Base-by-base conservation (phyloP, 2,888 invertebrate species). In the Lasioglossum figueresi region DNA sequence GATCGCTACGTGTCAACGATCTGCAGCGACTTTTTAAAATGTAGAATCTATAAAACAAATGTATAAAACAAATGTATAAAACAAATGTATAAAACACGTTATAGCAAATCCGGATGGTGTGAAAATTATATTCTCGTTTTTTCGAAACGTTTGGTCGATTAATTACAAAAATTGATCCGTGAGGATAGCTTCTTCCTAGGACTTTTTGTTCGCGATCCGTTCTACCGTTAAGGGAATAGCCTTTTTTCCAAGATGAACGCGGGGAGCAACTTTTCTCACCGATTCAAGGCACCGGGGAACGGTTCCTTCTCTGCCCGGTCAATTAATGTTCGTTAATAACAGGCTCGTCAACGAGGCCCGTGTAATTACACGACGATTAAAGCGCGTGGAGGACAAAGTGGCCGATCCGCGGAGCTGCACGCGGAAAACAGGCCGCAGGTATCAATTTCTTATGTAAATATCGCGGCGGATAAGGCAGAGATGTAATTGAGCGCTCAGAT, bases 371-470 rank as follows among this genome's bases (percentile, higher is more conserved):
- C 70, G 48, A 37, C 48, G 76, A 85, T 87, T 76, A 75, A 80
- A 34, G 34, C 77, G 40, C 34, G 37, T 45, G 40, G 48, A 75
- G 52, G 59, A 78, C 63, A 43, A 74, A 70, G 66, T 43, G 16
- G 59, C 71, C 27, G 34, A 16, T 27, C 37, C n/a, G 37, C 27
- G 23, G n/a, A 16, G 3, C 1, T 27, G 31, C 27, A 34, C 43
- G 63, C 31, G 75, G 27, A 43, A 66, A 59, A 56, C 59, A 19
- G 68, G 37, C 19, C 34, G 27, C 63, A 75, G 76, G 80, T 88
- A 89, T 90, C 85, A 88, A 90, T 89, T 88, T 87, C 81, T 76
- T 80, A 86, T 88, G 86, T 73, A 88, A 88, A 89, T 90, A 78
- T 19, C 45, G 59, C n/a, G 27, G 14, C 16, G 31, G 74, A 79